Base-by-base conservation (phyloP, 1,140 invertebrate genomes). In the Papilio glaucus region DNA sequence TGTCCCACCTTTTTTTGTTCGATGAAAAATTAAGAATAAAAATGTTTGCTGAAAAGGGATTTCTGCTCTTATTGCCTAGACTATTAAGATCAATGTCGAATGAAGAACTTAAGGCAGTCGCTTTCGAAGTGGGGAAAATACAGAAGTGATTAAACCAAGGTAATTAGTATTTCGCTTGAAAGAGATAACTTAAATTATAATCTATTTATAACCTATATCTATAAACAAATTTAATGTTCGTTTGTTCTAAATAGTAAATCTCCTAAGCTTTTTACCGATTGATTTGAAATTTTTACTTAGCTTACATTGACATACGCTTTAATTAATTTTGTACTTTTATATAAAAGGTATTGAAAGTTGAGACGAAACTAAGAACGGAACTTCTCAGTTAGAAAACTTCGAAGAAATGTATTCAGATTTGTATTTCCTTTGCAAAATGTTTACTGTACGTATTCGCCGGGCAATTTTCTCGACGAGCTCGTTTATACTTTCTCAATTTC, bases 381-480 rank as follows among this genome's bases (percentile, higher is more conserved):
- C 41, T 39, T 42, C 13, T 38, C 26, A 42, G 37, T 70, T 73
- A 26, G 69, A 73, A 61, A 77, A 74, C 63, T 70, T 69, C 68
- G 18, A 33, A 45, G 60, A 69, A 33, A 33, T 33, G 6, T 75
- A 71, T 63, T 77, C 75, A 24, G 70, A 75, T 74, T 75, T 72
- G 72, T 72, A 77, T 81, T 81, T 76, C 76, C 77, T 75, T 62
- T 67, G 41, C 62, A 73, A 62, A 73, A 65, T 71, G 63, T 29
- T 76, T 63, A 69, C 41, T 29, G 39, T 45, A 63, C 53, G 15
- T 29, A 39, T 78, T 76, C 71, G 65, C 49, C 65, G 74, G 78
- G 74, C 79, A 81, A 85, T 83, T 81, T 85, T 77, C 77, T 74
- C 21, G 42, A 75, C 65, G 18, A 78, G 18, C 74, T 72, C 74